phyloP scores from a whole-genome alignment of 2,113 vertebrate species.

The Macrotis lagotis region DNA sequence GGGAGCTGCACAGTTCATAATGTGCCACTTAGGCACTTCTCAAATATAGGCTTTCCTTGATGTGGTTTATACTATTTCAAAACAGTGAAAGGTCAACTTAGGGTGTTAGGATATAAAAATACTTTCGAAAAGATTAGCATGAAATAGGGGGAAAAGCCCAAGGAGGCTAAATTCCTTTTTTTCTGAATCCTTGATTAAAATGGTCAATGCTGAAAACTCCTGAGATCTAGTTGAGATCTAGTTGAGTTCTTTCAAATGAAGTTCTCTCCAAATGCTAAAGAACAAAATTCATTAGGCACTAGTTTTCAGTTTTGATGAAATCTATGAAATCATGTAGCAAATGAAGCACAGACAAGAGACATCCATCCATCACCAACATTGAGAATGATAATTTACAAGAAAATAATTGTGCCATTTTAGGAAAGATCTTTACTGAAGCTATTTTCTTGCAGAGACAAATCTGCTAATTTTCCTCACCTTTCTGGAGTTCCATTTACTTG shows the following conservation, averaged over 20 bases:
- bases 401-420: background rate
- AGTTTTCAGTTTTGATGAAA: constrained; percentile 3
- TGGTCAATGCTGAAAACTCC: constrained; percentile 11
- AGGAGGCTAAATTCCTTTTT: background rate
- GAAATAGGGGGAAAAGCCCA: background rate
- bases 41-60: constrained; percentile 56
- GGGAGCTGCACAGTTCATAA: constrained; percentile 61
- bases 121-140: constrained; percentile 28
- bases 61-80: constrained; percentile 31
- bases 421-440: background rate
- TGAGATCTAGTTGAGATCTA: background rate
- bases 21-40: constrained; percentile 54
- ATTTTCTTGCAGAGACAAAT: background rate
- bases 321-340: constrained; percentile 10
- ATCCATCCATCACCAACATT: background rate
- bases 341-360: constrained; percentile 13
- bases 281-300: constrained; percentile 4
- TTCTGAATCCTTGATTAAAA: background rate
- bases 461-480: constrained; percentile 23
- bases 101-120: constrained; percentile 37
- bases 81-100: constrained; percentile 59
- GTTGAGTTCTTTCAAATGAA: background rate
- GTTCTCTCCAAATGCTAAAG: background rate
- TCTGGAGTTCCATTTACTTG: background rate
- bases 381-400: background rate